Base-by-base conservation (phyloP, 2,888 invertebrate genomes). In the Ariolimax columbianus region DNA sequence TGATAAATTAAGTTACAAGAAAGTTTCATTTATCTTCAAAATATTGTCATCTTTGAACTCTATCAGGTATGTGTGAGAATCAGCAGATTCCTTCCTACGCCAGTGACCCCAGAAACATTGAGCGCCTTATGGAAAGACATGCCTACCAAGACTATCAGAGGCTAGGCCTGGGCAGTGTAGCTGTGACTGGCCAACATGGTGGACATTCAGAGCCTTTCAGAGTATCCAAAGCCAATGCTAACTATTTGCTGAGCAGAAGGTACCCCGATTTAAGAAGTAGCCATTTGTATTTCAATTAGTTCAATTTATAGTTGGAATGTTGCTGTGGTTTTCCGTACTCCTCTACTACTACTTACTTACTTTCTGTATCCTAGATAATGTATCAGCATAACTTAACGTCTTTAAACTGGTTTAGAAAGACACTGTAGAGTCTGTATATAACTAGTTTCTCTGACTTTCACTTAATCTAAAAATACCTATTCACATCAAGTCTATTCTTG, bases 121-220 rank as follows among this genome's bases (percentile, higher is more conserved):
- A 98, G 94, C 96, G 97, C 79, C 95, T 98, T 89, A 96, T 97
- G 23, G 98, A 98, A 93, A 95, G 98, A 19, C 90, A 91, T 9
- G 96, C 97, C 93, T 98, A 98, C 95, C 97, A 97, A 88, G 98
- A 98, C 94, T 98, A 97, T 97, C 96, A 97, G 92, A 95, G 98
- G 47, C 95, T 97, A 55, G 97, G 97, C 0, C 95, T 95, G 9
- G 94, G 94, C 26, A 91, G 92, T 81, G 89, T 94, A 51, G 90
- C 91, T 40, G 87, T 89, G 40, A 87, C 90, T 14, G 89, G 90
- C 14, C 90, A 91, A 63, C 90, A 91, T 51, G 81, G 77, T 19
- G 70, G 59, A 43, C 89, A 92, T 82, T 82, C 90, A 19, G 96
- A 97, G 89, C 97, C 97, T 78, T 98, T 98, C 95, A 95, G 98